These are phyloP conservation scores for Argentina silus DNA, from an alignment of 2,797 vertebrate genomes.

Conservation along the genomic window DNA sequence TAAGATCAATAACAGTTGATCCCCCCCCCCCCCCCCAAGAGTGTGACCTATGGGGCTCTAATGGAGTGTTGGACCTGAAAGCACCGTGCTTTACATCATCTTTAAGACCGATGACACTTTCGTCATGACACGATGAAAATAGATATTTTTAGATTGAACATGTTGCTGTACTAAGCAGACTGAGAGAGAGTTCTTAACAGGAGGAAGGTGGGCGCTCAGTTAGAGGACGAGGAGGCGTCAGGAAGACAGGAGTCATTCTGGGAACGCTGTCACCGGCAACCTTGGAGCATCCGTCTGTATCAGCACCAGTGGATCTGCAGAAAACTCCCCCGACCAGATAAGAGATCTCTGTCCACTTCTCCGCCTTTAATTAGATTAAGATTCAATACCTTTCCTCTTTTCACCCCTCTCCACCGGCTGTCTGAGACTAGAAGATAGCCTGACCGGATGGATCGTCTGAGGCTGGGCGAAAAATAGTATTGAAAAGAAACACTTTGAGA, in stretches of 20 bases:
- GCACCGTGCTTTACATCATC: conserved; percentile 4
- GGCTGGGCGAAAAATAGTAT: conserved; percentile 30
- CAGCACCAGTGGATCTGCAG: conserved; percentile 30
- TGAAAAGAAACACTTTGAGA: conserved; percentile 22
- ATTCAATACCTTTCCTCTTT: conserved; percentile 49
- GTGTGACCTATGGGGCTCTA: conserved; percentile 7
- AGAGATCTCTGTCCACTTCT: conserved; percentile 22
- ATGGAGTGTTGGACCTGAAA: conserved; percentile 6
- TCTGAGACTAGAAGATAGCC: conserved; percentile 18
- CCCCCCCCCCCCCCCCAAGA: neutral
- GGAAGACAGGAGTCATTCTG: neutral
- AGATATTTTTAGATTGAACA: too few species aligned
- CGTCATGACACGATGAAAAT: neutral
- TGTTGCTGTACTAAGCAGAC: too few species aligned
- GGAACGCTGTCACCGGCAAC: neutral
- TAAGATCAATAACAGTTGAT: neutral
- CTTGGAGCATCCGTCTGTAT: conserved; percentile 19
- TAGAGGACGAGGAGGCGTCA: too few species aligned
- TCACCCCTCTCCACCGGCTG: conserved; percentile 51
- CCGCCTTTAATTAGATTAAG: conserved; percentile 60
- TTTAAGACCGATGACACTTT: conserved; percentile 7
- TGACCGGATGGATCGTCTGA: conserved; percentile 42
- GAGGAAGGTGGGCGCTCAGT: neutral
- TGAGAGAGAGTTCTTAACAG: too few species aligned
- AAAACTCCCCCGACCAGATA: conserved; percentile 18